A percentile compares a stretch with the other conserved stretches of the same genome.
Conservation (phyloP, 2,888 invertebrate genomes). For the Acronicta leporina region DNA sequence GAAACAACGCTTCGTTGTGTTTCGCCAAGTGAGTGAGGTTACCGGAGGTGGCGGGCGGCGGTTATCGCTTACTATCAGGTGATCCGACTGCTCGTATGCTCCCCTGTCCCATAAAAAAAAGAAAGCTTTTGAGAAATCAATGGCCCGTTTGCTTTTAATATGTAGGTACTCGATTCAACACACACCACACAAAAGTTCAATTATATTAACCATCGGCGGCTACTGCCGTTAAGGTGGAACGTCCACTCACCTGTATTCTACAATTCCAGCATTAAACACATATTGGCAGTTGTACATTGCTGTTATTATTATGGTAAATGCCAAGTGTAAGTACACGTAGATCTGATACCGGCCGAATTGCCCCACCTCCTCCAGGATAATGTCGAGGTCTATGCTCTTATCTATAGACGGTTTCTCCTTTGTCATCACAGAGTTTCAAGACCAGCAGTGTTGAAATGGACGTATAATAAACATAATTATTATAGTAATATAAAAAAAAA, state of each 20-base stretch:
- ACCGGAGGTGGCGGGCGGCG: no score
- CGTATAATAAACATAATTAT: neutral
- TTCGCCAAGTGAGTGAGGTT: no score
- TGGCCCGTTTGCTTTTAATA: no score
- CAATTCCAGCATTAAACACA: slow-evolving; percentile 83
- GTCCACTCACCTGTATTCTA: slow-evolving; percentile 82
- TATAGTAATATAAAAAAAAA: neutral
- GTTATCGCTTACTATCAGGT: no score
- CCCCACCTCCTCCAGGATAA: slow-evolving; percentile 76
- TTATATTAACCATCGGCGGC: no score
- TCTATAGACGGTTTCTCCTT: slow-evolving; percentile 1
- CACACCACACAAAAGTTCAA: no score
- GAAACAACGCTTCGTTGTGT: no score
- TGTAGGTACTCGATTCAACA: no score
- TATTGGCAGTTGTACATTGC: slow-evolving; percentile 85
- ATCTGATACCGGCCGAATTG: slow-evolving; percentile 83
- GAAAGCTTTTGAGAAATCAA: no score
- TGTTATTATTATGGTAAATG: slow-evolving; percentile 81
- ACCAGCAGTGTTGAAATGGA: neutral
- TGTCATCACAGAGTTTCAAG: slow-evolving; percentile 38
- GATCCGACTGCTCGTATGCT: no score
- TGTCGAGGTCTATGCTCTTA: slow-evolving; percentile 72
- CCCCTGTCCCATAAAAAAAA: no score
- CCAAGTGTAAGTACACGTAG: slow-evolving; percentile 75
- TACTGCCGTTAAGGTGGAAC: neutral